phyloP scores from a whole-genome alignment of 2,113 vertebrate genomes.

The sheep (Ovis aries) region ARS-UI_Ramb_v3.0 NC_056066.1:50986001-50986500 shows the following conservation, averaged over 20 bases:
- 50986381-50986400: too few species aligned
- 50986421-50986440: too few species aligned
- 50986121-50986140: neutral
- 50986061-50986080: neutral
- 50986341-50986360: too few species aligned
- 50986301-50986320: neutral
- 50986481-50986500: too few species aligned
- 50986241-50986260: neutral
- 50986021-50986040: neutral
- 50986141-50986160: neutral
- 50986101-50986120: neutral
- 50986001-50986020: neutral
- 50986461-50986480: too few species aligned
- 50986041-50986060: neutral
- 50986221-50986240: neutral
- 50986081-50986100: neutral
- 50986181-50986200: neutral
- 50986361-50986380: too few species aligned
- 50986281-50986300: neutral
- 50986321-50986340: too few species aligned
- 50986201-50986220: neutral
- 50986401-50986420: too few species aligned
- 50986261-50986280: neutral
- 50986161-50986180: neutral
- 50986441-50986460: too few species aligned